phyloP scores from a whole-genome alignment of 1,140 invertebrate species.

The Melanaphis sacchari region DNA sequence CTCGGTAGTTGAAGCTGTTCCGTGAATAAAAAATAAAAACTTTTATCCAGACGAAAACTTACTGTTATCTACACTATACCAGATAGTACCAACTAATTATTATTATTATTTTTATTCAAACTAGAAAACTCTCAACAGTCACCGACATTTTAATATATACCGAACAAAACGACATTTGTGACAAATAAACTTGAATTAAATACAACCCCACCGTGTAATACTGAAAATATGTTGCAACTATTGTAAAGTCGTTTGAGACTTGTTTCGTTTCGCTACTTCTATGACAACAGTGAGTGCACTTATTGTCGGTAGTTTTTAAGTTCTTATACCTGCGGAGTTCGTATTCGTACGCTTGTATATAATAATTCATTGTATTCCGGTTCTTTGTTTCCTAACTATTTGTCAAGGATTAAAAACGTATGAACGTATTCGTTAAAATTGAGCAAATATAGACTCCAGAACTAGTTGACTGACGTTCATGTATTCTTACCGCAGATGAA shows the following conservation, averaged over 20 bases:
- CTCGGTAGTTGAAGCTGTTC: too few species aligned
- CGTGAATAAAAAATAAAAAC: not conserved
- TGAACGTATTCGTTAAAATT: conserved; percentile 14
- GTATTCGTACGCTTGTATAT: conserved; percentile 1
- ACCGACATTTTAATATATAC: not conserved
- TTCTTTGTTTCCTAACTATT: not conserved
- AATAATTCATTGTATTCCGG: conserved; percentile 27
- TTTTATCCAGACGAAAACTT: not conserved
- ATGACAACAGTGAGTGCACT: conserved; percentile 6
- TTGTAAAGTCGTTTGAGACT: not conserved
- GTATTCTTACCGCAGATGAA: not conserved
- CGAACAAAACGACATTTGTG: not conserved
- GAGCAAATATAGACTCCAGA: not conserved
- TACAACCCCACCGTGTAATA: not conserved
- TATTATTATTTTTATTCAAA: not conserved
- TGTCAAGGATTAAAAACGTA: not conserved
- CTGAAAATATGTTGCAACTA: not conserved
- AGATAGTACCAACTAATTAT: not conserved
- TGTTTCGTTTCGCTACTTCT: not conserved
- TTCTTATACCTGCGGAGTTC: conserved; percentile 6
- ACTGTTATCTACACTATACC: not conserved
- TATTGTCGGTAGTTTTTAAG: conserved; percentile 20
- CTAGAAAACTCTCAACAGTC: not conserved
- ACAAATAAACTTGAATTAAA: conserved; percentile 23
- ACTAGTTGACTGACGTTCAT: not conserved